These are phyloP conservation scores for Eupithecia subfuscata DNA, from an alignment of 2,888 invertebrate genomes.

Conservation along the genomic window DNA sequence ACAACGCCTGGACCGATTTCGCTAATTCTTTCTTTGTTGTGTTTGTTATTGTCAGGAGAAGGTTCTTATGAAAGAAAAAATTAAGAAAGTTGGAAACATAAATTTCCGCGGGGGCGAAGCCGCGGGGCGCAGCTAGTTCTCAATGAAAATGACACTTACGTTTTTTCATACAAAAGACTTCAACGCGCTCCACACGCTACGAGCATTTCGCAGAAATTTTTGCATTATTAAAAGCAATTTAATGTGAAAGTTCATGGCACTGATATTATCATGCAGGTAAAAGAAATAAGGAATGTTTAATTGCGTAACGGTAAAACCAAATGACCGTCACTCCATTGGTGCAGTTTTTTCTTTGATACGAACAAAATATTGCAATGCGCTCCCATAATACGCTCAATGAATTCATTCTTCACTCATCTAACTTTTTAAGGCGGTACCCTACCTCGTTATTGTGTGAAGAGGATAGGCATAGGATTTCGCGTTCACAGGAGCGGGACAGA, in stretches of 20 bases:
- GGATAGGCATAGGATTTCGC: too few species aligned
- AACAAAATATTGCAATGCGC: background rate
- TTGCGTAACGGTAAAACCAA: background rate
- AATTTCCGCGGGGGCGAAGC: too few species aligned
- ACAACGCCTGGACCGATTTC: too few species aligned
- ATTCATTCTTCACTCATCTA: background rate
- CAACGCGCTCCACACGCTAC: background rate
- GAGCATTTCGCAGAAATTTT: background rate
- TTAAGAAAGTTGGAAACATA: too few species aligned
- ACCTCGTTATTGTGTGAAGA: too few species aligned
- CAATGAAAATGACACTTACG: background rate
- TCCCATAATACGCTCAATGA: background rate
- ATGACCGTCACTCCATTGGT: background rate
- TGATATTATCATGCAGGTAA: background rate
- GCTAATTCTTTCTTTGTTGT: too few species aligned
- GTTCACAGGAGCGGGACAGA: too few species aligned
- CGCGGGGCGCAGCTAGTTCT: too few species aligned
- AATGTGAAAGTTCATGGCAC: background rate
- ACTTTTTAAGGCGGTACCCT: too few species aligned
- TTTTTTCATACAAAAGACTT: slow-evolving; percentile 6
- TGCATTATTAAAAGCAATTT: background rate
- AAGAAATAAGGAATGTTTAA: background rate
- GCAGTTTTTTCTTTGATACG: background rate
- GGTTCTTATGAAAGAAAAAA: too few species aligned
- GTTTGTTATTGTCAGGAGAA: too few species aligned